Base-by-base conservation (phyloP, 1,140 invertebrate genomes). In the Aphaenogaster rudis region DNA sequence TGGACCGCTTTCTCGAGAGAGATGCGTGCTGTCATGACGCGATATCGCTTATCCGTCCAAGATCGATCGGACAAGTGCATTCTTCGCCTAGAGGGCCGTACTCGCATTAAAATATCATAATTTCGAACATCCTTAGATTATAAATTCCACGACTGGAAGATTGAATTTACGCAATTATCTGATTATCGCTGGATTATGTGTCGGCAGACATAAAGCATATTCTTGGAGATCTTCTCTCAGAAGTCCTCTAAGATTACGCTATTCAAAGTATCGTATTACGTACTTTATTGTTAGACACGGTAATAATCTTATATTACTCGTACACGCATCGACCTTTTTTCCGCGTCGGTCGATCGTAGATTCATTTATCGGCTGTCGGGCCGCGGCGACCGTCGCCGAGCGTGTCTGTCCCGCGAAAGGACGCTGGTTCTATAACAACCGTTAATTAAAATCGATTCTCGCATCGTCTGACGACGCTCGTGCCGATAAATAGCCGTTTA, bases 361-460 rank as follows among this genome's bases (percentile, higher is more conserved):
- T 48, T 72, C 28, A 39, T 74, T 80, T 69, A 59, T 61, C 28
- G 33, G 36, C 13, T 42, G 33, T 54, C 48, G 11, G 15, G 7
- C 15, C 54, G 17, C 17, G 36, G 17, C 39, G 28, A 59, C 61
- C 39, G 13, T 59, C 28, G n/a, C 11, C 6, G 17, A 57, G 9
- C 6, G 28, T 36, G 11, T 74, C 13, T 42, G n/a, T 11, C 15
- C 15, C 52, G 28, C 36, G 21, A 80, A 59, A 36, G 28, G 15
- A 81, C 28, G 13, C 45, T 61, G 54, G 21, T 33, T 74, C 28
- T 63, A 28, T 28, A 84, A 74, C 66, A 72, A 21, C 5, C 21
- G 11, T 74, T 82, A 82, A 82, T 74, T 74, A 61, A 74, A 48
- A 76, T 74, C 8, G 8, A 28, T 42, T 81, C 36, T 13, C 36